Base-by-base conservation (phyloP, 2,888 invertebrate genomes). In the Luffia ferchaultella region DNA sequence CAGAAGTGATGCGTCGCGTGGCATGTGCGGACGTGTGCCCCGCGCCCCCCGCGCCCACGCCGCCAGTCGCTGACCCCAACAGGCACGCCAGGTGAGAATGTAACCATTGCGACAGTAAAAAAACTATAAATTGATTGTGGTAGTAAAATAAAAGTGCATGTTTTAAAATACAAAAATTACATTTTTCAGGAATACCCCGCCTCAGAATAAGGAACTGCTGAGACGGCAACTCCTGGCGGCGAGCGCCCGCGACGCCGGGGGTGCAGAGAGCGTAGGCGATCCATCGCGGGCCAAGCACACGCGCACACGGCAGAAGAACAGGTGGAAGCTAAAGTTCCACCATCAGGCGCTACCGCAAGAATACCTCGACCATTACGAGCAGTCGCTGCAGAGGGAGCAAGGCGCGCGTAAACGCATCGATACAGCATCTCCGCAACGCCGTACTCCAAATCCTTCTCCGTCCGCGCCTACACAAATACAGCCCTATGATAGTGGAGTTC, bases 321-420 rank as follows among this genome's bases (percentile, higher is more conserved):
- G 90, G 59, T 88, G 91, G 85, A 92, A 92, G 68, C 79, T 93
- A 48, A 90, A 92, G 65, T 92, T 93, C 67, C 92, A 93, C 62
- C 92, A 93, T 65, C 92, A 93, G 67, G 92, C 92, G 0, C 67
- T 92, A 50, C 92, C 92, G 0, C 89, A 91, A 16, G 92, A 92
- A 65, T 92, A 92, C 64, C 84, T 92, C 49, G 91, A 91, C 61
- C 92, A 92, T 64, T 92, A 92, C 77, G 91, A 92, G 68, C 90
- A 91, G 49, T 88, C 89, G 3, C 74, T 90, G 50, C 88, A 88
- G 54, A 87, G 86, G 57, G 73, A 74, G 16, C 71, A 67, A 58
- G 83, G 85, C 20, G 77, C 64, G 51, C 67, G 69, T 2, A 50
- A 67, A 19, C 51, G 51, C 19, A 42, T 49, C 17, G 30, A 52